Base-by-base conservation (phyloP, 2,797 vertebrate species). In the Sardinella longiceps region DNA sequence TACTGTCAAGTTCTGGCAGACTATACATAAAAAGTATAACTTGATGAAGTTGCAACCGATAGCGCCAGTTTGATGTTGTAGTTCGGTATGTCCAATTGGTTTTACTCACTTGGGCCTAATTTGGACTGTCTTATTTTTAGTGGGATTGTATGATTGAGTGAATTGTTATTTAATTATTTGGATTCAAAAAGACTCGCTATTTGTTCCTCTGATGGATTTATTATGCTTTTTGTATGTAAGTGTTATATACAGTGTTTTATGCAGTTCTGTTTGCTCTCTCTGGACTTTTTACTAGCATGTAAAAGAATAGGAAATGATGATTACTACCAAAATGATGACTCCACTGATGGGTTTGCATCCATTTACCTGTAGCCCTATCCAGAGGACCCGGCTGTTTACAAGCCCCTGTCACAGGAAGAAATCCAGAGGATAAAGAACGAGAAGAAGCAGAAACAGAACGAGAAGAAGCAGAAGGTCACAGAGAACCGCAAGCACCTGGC, bases 401-500 rank as follows among this genome's bases (percentile, higher is more conserved):
- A 99, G 95, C 98, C 98, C 90, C 96, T 99, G 88, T 99, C 98
- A 95, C 98, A 99, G 93, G 98, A 99, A 93, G 98, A 99, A 92
- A 96, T 99, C 91, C 98, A 99, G 92, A 99, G 98, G 96, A 99
- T 99, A 98, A 99, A 99, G 94, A 99, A 98, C 81, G 98, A 99
- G 95, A 99, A 99, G 94, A 99, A 99, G 93, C 98, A 99, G 91
- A 99, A 99, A 95, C 98, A 99, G 94, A 99, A 98, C 11, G 98
- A 99, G 91, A 97, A 98, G 91, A 99, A 99, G 95, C 98, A 99
- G 94, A 99, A 99, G 94, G 98, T 99, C 95, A 99, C 98, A 92
- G 98, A 99, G 95, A 99, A 99, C 92, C 97, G 98, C 88, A 99
- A 99, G 91, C 98, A 99, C 88, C 95, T 99, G 96, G 98, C 97